phyloP scores from a whole-genome alignment of 2,888 invertebrate species.

The Vanessa cardui region DNA sequence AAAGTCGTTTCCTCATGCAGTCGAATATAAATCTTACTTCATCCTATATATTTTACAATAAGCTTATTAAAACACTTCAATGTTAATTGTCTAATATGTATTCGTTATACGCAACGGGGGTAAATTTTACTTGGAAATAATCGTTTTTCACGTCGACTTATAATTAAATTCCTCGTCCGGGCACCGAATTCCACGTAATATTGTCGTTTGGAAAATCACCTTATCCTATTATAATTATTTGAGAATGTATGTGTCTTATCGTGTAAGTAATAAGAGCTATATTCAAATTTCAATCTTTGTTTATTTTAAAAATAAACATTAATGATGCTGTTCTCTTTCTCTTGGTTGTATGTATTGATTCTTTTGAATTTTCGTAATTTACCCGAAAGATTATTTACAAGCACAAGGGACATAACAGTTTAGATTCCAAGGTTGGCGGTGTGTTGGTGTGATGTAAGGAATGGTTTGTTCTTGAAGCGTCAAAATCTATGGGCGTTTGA shows the following conservation, averaged over 20 bases:
- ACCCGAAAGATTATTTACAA: too few species aligned
- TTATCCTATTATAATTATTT: constrained; percentile 17
- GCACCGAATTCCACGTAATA: constrained; percentile 26
- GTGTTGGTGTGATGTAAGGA: too few species aligned
- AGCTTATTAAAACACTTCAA: background rate
- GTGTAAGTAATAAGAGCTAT: background rate
- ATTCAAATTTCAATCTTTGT: background rate
- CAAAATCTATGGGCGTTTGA: too few species aligned
- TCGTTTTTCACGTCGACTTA: constrained; percentile 39
- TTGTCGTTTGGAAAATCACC: constrained; percentile 19
- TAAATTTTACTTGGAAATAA: constrained; percentile 25
- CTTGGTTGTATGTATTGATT: too few species aligned
- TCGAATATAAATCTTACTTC: too few species aligned
- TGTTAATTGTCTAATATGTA: constrained; percentile 1
- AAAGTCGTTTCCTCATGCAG: too few species aligned
- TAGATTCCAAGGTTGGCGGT: too few species aligned
- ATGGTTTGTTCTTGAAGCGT: too few species aligned
- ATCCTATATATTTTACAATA: too few species aligned
- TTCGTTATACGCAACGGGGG: constrained; percentile 8
- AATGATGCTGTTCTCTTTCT: too few species aligned
- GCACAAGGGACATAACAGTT: too few species aligned
- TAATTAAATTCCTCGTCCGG: constrained; percentile 40
- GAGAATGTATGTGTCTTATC: background rate
- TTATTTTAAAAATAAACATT: background rate
- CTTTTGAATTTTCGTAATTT: too few species aligned